Base-by-base conservation (phyloP, 2,888 invertebrate species). In the Lycaena phlaeas region DNA sequence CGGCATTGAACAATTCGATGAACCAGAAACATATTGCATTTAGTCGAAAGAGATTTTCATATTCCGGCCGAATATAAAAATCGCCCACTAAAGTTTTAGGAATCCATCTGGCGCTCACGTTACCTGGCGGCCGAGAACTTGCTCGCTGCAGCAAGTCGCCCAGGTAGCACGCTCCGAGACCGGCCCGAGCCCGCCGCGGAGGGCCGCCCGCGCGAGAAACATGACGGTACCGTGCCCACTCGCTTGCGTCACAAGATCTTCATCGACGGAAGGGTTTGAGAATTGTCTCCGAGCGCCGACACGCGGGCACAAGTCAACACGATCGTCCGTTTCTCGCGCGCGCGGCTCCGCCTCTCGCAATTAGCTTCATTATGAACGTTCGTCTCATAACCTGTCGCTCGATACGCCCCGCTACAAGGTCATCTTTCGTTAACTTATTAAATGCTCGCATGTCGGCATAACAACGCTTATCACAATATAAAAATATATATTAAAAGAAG, bases 391-490 rank as follows among this genome's bases (percentile, higher is more conserved):
- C 31, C 25, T 27, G 22, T 22, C 27, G 30, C 69, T 73, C 75
- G 74, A 64, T 52, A 64, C 72, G 71, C 73, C 70, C 64, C 54
- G 60, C 61, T 61, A 61, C 56, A 58, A 64, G 58, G 58, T 56
- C 64, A 61, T 64, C 65, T 61, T 68, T 67, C 63, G 68, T 68
- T 75, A 79, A 67, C 73, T 73, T 75, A 76, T 73, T 82, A 82
- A 81, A 84, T 82, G 81, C 81, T 79, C 76, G 68, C 68, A 75
- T 70, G 70, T 70, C 75, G 76, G 79, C 81, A 79, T 78, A 78
- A 77, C 76, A 81, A 78, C 72, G 72, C 81, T 82, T 81, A 84
- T 84, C 82, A 81, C 82, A 81, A 76, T 79, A 78, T 79, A 84
- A 82, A 84, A 82, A 82, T 77, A 84, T 81, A 77, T 79, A 75